These are phyloP conservation scores for Eupithecia tripunctaria DNA, from an alignment of 2,888 invertebrate species.

Conservation along the genomic window DNA sequence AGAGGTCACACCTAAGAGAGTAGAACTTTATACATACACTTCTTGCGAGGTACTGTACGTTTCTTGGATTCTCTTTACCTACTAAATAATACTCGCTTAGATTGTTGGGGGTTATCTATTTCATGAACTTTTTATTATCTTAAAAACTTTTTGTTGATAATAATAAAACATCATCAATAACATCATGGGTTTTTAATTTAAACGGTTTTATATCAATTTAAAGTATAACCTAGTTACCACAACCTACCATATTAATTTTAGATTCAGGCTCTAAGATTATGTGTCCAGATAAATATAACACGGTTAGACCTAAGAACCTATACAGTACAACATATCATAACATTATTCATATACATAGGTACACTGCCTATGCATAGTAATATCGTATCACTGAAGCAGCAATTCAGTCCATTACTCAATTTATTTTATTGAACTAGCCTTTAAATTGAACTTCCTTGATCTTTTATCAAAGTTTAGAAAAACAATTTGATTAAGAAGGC, in stretches of 20 bases:
- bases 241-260: not conserved
- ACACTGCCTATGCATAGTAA: not conserved
- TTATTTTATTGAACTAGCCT: not conserved
- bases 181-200: not conserved
- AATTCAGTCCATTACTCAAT: not conserved
- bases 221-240: not conserved
- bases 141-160: not conserved
- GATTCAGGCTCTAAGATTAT: not conserved
- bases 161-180: not conserved
- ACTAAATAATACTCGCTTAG: not conserved
- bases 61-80: not conserved
- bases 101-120: constrained; percentile 2
- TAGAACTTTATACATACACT: constrained; percentile 1
- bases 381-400: not conserved
- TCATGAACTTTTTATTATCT: constrained; percentile 1
- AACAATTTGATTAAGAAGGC: not conserved
- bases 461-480: not conserved
- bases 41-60: not conserved
- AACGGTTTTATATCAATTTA: not conserved
- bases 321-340: not conserved
- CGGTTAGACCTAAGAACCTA: not conserved
- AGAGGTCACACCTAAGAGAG: not conserved
- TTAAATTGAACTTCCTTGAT: not conserved
- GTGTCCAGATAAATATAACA: not conserved
- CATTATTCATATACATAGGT: no score